These are phyloP conservation scores for Nestor notabilis DNA, from an alignment of 2,113 vertebrate genomes.

Conservation along the genomic window DNA sequence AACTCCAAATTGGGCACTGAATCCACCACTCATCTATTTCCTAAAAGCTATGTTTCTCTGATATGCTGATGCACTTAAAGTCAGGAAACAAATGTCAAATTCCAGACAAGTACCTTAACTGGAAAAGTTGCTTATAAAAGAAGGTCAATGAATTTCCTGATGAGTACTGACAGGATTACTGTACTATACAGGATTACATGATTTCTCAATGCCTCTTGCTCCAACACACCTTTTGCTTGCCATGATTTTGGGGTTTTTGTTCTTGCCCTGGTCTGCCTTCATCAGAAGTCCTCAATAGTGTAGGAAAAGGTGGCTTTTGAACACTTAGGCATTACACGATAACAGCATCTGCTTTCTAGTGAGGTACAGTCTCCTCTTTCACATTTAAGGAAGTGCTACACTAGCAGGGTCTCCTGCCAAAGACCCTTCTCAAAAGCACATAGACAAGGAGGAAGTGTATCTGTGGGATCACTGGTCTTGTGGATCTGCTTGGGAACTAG, in stretches of 20 bases:
- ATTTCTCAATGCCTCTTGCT: neutral
- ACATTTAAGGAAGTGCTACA: neutral
- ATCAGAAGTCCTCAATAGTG: neutral
- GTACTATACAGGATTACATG: too few species aligned
- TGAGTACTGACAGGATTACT: neutral
- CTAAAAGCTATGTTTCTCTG: neutral
- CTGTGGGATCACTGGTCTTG: neutral
- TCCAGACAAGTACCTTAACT: neutral
- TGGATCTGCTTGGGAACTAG: neutral
- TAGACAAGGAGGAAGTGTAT: neutral
- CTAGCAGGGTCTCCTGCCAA: too few species aligned
- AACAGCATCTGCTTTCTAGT: neutral
- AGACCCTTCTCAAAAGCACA: neutral
- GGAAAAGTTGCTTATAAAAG: neutral
- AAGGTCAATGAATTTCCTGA: neutral
- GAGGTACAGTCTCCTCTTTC: neutral
- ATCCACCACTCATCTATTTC: neutral
- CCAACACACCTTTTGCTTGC: neutral
- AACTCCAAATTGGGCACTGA: accelerated
- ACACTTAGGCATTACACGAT: accelerated
- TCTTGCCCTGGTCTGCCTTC: neutral
- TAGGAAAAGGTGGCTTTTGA: neutral
- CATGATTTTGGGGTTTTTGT: neutral
- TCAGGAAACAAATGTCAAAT: neutral
- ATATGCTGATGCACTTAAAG: neutral